A percentile compares a stretch with the other conserved stretches of the same genome.
Evolutionary conservation across 2,888 invertebrate genomes (phyloP).

Genomic region (Brachycybe producta): DNA sequence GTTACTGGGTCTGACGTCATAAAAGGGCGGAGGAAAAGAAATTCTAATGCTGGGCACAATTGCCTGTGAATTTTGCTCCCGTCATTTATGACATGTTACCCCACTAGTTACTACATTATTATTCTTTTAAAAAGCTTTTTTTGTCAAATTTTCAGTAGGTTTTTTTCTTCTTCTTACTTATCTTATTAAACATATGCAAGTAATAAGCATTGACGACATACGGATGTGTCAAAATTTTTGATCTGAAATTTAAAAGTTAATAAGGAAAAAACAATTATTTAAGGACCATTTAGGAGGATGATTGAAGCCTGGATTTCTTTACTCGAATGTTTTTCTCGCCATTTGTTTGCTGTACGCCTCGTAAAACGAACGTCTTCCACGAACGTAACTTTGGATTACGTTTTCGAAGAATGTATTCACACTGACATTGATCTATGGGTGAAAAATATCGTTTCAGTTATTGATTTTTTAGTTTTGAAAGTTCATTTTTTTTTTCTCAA

Average conservation of each 20-base stretch:
- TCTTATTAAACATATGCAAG: conserved; percentile 39
- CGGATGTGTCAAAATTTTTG: conserved; percentile 27
- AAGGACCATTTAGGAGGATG: no score
- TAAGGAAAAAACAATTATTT: no score
- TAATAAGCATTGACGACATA: conserved; percentile 41
- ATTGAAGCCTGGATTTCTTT: conserved; percentile 20
- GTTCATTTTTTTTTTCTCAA: conserved; percentile 4
- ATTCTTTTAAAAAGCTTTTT: not conserved
- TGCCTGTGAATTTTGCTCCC: no score
- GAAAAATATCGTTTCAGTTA: not conserved
- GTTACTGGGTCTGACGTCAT: no score
- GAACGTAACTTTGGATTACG: conserved; percentile 25
- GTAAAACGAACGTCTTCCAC: conserved; percentile 26
- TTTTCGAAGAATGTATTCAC: conserved; percentile 37
- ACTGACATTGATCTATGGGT: conserved; percentile 29
- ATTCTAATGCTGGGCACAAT: no score
- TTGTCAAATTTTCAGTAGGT: not conserved
- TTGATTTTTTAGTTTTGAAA: not conserved
- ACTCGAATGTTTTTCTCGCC: conserved; percentile 25
- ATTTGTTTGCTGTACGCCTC: conserved; percentile 24
- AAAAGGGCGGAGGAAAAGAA: no score
- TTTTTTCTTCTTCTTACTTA: conserved; percentile 30
- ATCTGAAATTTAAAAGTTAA: conserved; percentile 2
- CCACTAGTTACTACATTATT: no score
- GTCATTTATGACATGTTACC: no score